Percentiles rank a stretch among this genome's conserved stretches.
These are phyloP conservation scores for Donacobius atricapilla DNA, from an alignment of 2,113 vertebrate genomes.

Conservation along the genomic window DNA sequence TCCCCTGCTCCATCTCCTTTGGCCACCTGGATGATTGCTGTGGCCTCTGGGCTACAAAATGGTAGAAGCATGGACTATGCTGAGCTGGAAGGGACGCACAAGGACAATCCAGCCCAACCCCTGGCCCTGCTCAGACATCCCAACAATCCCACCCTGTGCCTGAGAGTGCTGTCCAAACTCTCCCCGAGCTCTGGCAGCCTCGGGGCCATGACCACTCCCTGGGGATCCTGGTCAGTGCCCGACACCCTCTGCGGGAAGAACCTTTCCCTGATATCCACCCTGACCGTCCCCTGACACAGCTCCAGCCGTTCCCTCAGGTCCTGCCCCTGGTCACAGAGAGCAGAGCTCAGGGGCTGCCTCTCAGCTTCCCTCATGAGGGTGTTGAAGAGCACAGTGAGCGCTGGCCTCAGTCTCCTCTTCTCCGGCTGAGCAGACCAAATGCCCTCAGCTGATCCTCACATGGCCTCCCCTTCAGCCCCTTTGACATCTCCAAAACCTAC, in stretches of 20 bases:
- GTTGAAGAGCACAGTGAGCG: not conserved
- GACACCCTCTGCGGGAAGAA: not conserved
- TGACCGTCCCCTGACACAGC: not conserved
- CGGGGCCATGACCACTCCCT: not conserved
- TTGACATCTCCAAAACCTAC: not conserved
- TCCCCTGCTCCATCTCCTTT: not conserved
- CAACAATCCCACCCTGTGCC: not conserved
- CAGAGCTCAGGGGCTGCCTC: not conserved
- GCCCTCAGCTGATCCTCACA: accelerated
- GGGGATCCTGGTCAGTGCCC: not conserved
- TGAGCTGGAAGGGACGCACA: not conserved
- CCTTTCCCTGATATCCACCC: accelerated
- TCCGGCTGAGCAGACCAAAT: not conserved
- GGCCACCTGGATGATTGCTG: not conserved
- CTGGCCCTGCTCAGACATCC: not conserved
- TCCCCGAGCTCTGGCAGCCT: not conserved
- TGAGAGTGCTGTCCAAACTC: accelerated
- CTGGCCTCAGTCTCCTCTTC: not conserved
- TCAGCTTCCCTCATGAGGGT: accelerated
- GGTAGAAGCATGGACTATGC: not conserved
- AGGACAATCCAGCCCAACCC: accelerated
- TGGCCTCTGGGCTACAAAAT: not conserved
- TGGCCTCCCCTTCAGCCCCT: not conserved
- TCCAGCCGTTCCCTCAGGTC: accelerated
- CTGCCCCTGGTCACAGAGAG: not conserved